Base-by-base conservation (phyloP, 2,113 vertebrate species). In the Chaenogobius annularis region DNA sequence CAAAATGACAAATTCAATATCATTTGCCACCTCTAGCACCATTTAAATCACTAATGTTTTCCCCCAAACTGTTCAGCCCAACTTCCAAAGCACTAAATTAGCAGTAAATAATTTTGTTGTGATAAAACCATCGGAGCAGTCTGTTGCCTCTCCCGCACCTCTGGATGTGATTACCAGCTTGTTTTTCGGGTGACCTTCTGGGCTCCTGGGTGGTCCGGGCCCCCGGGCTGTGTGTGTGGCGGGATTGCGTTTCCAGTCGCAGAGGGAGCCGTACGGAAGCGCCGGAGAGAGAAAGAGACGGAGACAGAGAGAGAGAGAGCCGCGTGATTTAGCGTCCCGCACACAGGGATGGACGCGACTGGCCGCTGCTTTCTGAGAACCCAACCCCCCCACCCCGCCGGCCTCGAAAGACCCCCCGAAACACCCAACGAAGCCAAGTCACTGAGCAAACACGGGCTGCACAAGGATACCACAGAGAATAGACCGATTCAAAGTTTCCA, bases 161-260 rank as follows among this genome's bases (percentile, higher is more conserved):
- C 69, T 79, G 40, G 54, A 63, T 72, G 68, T 73, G 80, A 70
- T 72, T 71, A 67, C 22, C 48, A 3, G 17, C 78, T 83, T 84
- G 77, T 85, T 74, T 58, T n/a, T 87, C 63, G 48, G 68, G 69
- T 76, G 80, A 85, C 81, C 84, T 80, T 5, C 35, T 17, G 26
- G 80, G 69, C 86, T 89, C 80, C 72, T 91, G 90, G 89, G 91
- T 92, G 90, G 90, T 90, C 90, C 74, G 56, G 75, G 13, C 54
- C 70, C n/a, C 74, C 22, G 62, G 67, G 75, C 75, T 75, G 73
- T 65, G 73, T 65, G 73, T 65, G 73, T 73, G 84, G 79, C 31
- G 58, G n/a, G 86, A 89, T 89, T 85, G 88, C 83, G 82, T 89
- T 89, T 83, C 84, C 90, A 89, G 84, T 83, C 77, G 80, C 68